These are phyloP conservation scores for Hypotaenidia philippensis DNA, from an alignment of 2,797 vertebrate species.

Conservation along the genomic window DNA sequence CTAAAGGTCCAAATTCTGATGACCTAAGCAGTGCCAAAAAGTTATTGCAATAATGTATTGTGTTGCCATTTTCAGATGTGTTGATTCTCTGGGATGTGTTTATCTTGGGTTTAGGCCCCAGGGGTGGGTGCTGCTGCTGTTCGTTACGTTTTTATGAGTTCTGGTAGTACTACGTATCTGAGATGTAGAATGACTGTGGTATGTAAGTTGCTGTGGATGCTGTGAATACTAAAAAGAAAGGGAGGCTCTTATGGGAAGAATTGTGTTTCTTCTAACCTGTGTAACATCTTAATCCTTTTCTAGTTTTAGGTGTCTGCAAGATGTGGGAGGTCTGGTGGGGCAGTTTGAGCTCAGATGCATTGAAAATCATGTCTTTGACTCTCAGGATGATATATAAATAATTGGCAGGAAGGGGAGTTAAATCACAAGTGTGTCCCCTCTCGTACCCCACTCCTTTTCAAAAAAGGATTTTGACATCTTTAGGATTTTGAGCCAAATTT, in stretches of 20 bases:
- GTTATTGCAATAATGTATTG: not conserved
- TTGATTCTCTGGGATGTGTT: not conserved
- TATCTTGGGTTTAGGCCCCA: not conserved
- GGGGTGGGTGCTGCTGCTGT: not conserved
- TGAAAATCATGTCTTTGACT: not conserved
- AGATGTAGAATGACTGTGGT: fast-evolving
- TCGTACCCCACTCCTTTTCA: not conserved
- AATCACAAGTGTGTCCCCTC: not conserved
- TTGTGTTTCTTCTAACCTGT: not conserved
- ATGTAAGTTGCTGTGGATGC: not conserved
- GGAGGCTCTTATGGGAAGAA: not conserved
- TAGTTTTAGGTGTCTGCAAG: not conserved
- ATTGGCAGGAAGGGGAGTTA: not conserved
- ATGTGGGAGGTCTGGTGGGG: not conserved
- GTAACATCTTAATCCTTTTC: not conserved
- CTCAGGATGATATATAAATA: not conserved
- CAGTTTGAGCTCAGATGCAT: not conserved
- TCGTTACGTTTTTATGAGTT: not conserved
- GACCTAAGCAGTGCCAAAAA: not conserved
- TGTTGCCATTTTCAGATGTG: not conserved
- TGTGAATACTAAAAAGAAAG: not conserved
- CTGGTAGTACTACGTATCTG: not conserved
- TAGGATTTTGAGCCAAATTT: not conserved
- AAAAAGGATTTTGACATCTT: not conserved
- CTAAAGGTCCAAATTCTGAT: not conserved